Evolutionary conservation across 2,888 invertebrate genomes (phyloP), one percentile per base, ranked within the genome.

Genomic region (Zygaena filipendulae): DNA sequence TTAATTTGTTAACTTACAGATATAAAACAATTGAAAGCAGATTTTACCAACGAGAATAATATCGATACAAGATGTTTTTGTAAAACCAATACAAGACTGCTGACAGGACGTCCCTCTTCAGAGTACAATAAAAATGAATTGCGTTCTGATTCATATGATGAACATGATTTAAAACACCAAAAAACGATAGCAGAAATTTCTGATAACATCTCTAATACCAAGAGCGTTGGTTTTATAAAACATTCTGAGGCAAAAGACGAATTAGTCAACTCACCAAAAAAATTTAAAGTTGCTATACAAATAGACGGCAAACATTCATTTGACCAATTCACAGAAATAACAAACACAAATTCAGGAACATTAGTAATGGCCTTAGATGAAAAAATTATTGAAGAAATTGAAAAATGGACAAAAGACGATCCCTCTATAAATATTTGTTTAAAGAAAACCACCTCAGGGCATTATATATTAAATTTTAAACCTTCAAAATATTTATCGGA

Each of bases 1-100:
- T n/a, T n/a, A n/a, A n/a, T n/a, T n/a, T n/a, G n/a, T 43, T 47
- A 11, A 36, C 32, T 66, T 68, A 33, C 69, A 70, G 70, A 54
- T 54, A 23, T 36, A 42, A 60, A 56, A 43, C 43, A 50, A 49
- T 21, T 52, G 41, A 56, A 54, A 53, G 38, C 33, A 46, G 42
- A 22, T n/a, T n/a, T n/a, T n/a, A n/a, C n/a, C n/a, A n/a, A n/a
- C n/a, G n/a, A n/a, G n/a, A n/a, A n/a, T n/a, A n/a, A n/a, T n/a
- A n/a, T n/a, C n/a, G n/a, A n/a, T n/a, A n/a, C n/a, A n/a, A n/a
- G n/a, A n/a, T n/a, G n/a, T n/a, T n/a, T n/a, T n/a, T n/a, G n/a
- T n/a, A n/a, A n/a, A n/a, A n/a, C n/a, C n/a, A n/a, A n/a, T n/a
- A n/a, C n/a, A n/a, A n/a, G n/a, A n/a, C n/a, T n/a, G n/a, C n/a